These are phyloP conservation scores for Halcyon chelicuti DNA, from an alignment of 2,797 vertebrate genomes.

Conservation along the genomic window DNA sequence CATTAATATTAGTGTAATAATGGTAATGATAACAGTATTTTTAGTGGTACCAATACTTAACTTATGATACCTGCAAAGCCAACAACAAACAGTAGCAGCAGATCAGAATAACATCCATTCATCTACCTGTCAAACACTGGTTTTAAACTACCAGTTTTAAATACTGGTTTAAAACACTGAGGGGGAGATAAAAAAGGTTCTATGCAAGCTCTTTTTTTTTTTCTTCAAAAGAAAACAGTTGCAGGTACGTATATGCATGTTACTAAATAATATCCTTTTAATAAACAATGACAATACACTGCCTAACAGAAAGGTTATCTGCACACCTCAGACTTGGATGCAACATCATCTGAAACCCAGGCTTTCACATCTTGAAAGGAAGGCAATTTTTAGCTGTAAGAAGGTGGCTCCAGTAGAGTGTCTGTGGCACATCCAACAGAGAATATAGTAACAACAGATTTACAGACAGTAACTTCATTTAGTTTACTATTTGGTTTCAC, in stretches of 20 bases:
- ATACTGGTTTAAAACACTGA: neutral
- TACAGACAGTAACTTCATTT: neutral
- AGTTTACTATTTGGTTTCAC: neutral
- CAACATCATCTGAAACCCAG: neutral
- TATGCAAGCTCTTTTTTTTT: rapidly evolving
- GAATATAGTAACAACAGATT: neutral
- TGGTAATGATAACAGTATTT: neutral
- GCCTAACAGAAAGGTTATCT: neutral
- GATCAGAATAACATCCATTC: neutral
- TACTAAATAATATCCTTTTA: neutral
- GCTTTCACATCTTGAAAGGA: neutral
- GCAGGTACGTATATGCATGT: neutral
- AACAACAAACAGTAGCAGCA: neutral
- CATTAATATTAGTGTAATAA: neutral
- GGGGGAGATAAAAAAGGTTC: neutral
- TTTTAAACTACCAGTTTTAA: neutral
- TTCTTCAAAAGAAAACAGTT: neutral
- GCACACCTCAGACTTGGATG: neutral
- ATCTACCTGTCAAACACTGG: neutral
- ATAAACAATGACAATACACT: neutral
- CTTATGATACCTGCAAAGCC: neutral
- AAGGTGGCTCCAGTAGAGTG: neutral
- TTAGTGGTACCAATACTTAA: neutral
- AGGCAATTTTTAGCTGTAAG: neutral
- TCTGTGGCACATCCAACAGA: neutral